Base-by-base conservation (phyloP, 2,797 vertebrate species). In the Dermochelys coriacea region DNA sequence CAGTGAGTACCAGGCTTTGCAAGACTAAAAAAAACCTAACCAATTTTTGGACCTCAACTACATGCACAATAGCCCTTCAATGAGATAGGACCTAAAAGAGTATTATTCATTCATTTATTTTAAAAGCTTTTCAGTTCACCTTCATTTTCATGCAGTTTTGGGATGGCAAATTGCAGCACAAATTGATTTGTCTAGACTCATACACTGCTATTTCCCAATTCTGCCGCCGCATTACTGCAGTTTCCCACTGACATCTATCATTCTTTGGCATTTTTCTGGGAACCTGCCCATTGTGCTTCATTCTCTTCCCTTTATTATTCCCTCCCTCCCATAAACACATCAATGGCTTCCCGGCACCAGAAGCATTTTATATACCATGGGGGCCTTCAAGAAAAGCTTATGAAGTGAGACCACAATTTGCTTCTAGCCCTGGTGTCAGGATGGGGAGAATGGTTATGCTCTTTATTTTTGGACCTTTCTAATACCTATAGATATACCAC, bases 281-380 rank as follows among this genome's bases (percentile, higher is more conserved):
- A 96, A 88, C 91, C 77, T 91, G 93, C 95, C 93, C 89, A 91
- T 88, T 91, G 88, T 86, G 85, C 59, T 94, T 93, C 90, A 93
- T 47, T 77, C 45, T 77, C 45, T 49, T 77, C 27, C 27, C 78
- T 93, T 89, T 96, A 93, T 94, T 88, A 95, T 91, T 75, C 51
- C 85, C 9, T 95, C 85, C 87, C 31, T 61, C 59, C 85, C 54
- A 27, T 86, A 91, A 97, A 93, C 85, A 92, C 91, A 94, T 94
- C 97, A 91, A 88, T 95, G 93, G 78, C 90, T 82, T 94, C 87
- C 94, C 94, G 94, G 91, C 91, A 95, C 96, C 84, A 55, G 80
- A 34, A 89, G 19, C 71, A 80, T 84, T 91, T 82, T 55, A 87
- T 51, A 41, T 84, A 85, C 93, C 94, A 49, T 31, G 49, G 90